phyloP scores from a whole-genome alignment of 2,888 invertebrate species.

The Polyommatus icarus region DNA sequence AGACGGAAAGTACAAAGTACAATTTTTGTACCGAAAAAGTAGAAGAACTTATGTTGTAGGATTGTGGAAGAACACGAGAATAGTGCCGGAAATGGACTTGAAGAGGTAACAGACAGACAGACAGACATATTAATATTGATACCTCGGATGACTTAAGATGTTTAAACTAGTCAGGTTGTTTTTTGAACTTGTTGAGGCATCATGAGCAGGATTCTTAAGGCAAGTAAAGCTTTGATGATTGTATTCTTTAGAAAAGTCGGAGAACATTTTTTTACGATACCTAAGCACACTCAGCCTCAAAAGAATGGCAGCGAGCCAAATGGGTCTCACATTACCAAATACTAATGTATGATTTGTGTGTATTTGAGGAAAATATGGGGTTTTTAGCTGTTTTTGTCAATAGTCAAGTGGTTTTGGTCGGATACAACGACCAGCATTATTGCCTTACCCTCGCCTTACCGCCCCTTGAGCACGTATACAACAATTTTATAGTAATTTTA shows the following conservation, averaged over 20 bases:
- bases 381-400: constrained; percentile 3
- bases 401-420: not conserved
- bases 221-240: not conserved
- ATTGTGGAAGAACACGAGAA: too few relatives aligned
- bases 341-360: not conserved
- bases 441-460: constrained; percentile 42
- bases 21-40: too few relatives aligned
- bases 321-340: constrained; percentile 23
- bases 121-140: too few relatives aligned
- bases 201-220: not conserved
- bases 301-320: constrained; percentile 15
- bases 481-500: constrained; percentile 36
- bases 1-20: too few relatives aligned
- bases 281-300: not conserved
- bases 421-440: constrained; percentile 42
- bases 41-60: too few relatives aligned
- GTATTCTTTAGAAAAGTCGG: not conserved
- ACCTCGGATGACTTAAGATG: too few relatives aligned
- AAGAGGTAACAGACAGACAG: too few relatives aligned
- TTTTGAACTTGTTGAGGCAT: not conserved
- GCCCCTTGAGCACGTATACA: constrained; percentile 50
- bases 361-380: not conserved
- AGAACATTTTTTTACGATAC: not conserved
- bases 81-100: too few relatives aligned
- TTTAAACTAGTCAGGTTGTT: not conserved